Evolutionary conservation across 2,797 vertebrate species (phyloP).

Genomic region (Hyperoplus lanceolatus): DNA sequence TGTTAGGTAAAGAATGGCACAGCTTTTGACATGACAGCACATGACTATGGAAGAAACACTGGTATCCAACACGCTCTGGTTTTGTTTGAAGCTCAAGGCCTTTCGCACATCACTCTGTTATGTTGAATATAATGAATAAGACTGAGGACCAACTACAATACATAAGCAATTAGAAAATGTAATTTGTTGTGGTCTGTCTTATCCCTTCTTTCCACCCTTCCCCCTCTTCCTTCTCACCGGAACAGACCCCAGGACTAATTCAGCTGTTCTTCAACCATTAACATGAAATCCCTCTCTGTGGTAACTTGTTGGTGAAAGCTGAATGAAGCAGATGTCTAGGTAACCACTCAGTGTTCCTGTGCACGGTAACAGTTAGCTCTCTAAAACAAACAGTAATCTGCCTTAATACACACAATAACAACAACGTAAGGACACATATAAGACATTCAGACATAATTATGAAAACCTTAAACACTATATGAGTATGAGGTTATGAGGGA

Average conservation of each 20-base stretch:
- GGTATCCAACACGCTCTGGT: neutral
- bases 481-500: slow-evolving; percentile 17
- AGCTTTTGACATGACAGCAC: slow-evolving; percentile 14
- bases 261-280: neutral
- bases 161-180: slow-evolving; percentile 46
- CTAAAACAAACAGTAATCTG: slow-evolving; percentile 22
- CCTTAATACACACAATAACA: slow-evolving; percentile 5
- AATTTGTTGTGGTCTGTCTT: slow-evolving; percentile 44
- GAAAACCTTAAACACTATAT: neutral
- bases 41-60: slow-evolving; percentile 4
- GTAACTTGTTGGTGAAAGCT: slow-evolving; percentile 6
- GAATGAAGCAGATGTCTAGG: slow-evolving; percentile 12
- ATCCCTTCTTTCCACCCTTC: slow-evolving; percentile 16
- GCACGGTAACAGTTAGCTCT: slow-evolving; percentile 27
- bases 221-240: neutral
- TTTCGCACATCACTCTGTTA: slow-evolving; percentile 5
- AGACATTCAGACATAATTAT: slow-evolving; percentile 12
- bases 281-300: neutral
- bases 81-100: neutral
- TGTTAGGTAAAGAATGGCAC: slow-evolving; percentile 8
- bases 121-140: slow-evolving; percentile 14
- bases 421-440: slow-evolving; percentile 28
- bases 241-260: slow-evolving; percentile 15
- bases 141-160: slow-evolving; percentile 16
- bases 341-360: slow-evolving; percentile 22